Evolutionary conservation across 1,140 invertebrate genomes (phyloP), one percentile per base, ranked within the genome.

Genomic region (Drosophila sechellia): DNA sequence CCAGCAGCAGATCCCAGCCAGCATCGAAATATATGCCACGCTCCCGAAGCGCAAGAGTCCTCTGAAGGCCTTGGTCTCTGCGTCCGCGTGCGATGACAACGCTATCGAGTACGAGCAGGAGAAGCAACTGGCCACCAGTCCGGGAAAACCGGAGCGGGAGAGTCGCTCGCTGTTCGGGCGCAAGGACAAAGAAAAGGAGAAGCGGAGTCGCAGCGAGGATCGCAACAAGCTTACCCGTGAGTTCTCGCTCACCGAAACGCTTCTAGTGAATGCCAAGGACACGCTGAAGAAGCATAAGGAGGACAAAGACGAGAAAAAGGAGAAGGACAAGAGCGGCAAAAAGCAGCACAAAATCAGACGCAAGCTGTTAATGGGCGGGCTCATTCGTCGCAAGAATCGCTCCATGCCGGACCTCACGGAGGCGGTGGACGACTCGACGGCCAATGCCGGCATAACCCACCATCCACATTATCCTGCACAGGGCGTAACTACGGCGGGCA

Each of bases 361-460:
- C 87, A 98, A 98, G 92, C 83, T 98, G 1, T 84, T 98, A 1
- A 97, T 98, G 97, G 97, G 97, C 25, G 97, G 97, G 1, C 93
- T 98, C 54, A 97, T 98, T 35, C 94, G 95, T 72, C 93, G 97
- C 34, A 98, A 98, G 92, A 98, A 98, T 91, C 93, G 97, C 68
- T 97, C 96, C 61, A 97, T 98, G 96, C 97, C 97, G 1, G 97
- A 98, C 93, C 93, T 98, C 15, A 95, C 97, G 2, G 96, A 97
- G 90, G 95, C 96, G 65, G 92, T 92, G 15, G 93, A 93, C 78
- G 93, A 92, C 3, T 94, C 54, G 13, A 39, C 17, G 22, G 43
- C 11, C 50, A 91, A 93, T 72, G 37, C 90, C 58, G 76, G 93
- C n/a, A 3, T n/a, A 6, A 55, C 54, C 92, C 94, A 1, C 92